A percentile compares a stretch with the other conserved stretches of the same genome.
Evolutionary conservation across 2,797 vertebrate genomes (phyloP).

Genomic region (Syngnathus acus): DNA sequence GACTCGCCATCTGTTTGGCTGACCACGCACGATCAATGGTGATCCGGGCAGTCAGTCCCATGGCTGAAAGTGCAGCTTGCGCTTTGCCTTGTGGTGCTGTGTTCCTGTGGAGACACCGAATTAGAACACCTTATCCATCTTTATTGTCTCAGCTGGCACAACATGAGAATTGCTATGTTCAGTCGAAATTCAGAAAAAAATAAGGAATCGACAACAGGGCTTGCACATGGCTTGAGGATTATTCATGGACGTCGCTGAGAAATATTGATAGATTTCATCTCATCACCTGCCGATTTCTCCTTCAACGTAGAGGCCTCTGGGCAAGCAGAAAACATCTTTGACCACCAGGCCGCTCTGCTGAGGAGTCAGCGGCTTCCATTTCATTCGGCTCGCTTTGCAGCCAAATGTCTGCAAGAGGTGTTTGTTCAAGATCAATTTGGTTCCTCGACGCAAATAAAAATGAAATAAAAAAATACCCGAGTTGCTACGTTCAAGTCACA

Average conservation of each 20-base stretch:
- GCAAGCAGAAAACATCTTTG: conserved; percentile 59
- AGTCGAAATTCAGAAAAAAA: too few species aligned
- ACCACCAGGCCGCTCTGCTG: conserved; percentile 45
- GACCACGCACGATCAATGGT: conserved; percentile 53
- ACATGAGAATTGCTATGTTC: too few species aligned
- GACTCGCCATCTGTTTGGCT: conserved; percentile 43
- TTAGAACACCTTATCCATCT: too few species aligned
- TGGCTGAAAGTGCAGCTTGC: conserved; percentile 1
- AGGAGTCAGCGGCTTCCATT: conserved; percentile 43
- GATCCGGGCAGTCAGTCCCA: conserved; percentile 44
- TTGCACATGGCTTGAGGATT: too few species aligned
- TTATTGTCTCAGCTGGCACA: not conserved
- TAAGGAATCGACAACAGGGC: too few species aligned
- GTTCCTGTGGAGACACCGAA: conserved; percentile 14
- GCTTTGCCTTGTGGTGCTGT: conserved; percentile 17
- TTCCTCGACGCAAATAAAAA: not conserved
- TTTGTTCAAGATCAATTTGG: not conserved
- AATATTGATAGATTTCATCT: not conserved
- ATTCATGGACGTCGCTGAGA: not conserved
- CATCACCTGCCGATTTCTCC: conserved; percentile 40
- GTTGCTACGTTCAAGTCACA: not conserved
- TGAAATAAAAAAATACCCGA: too few species aligned
- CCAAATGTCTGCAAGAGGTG: not conserved
- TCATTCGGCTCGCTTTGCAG: conserved; percentile 13
- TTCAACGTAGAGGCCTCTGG: conserved; percentile 22